These are phyloP conservation scores for Pemphigus obesinymphae DNA, from an alignment of 1,140 invertebrate species.

Conservation along the genomic window DNA sequence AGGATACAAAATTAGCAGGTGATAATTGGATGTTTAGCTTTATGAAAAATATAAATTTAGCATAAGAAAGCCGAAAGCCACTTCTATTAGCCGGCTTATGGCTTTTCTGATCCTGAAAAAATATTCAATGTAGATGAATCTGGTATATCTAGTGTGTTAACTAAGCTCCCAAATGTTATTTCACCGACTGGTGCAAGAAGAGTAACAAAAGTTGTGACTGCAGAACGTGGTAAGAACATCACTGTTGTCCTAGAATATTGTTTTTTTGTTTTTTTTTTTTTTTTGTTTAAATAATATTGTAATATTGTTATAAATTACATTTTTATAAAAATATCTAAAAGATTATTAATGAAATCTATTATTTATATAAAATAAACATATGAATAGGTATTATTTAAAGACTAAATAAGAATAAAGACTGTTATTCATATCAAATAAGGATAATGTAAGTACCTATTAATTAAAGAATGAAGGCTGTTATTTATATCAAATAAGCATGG, in stretches of 20 bases:
- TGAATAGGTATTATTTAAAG: too few species aligned
- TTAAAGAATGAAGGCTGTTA: too few species aligned
- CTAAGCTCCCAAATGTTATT: background rate
- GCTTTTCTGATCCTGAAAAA: too few species aligned
- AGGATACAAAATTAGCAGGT: conserved; percentile 19
- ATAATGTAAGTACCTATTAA: too few species aligned
- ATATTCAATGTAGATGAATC: too few species aligned
- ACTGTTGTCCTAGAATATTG: background rate
- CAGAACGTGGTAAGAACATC: background rate
- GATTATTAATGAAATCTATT: too few species aligned
- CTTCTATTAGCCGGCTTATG: background rate
- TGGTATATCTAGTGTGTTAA: background rate
- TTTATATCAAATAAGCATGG: too few species aligned
- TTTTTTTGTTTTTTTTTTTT: background rate
- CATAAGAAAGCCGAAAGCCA: background rate
- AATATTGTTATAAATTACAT: background rate
- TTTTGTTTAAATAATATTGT: background rate
- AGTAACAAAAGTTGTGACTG: background rate
- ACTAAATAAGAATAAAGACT: too few species aligned
- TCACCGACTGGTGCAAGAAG: background rate
- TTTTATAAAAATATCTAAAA: too few species aligned
- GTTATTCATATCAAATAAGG: too few species aligned
- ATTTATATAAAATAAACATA: too few species aligned
- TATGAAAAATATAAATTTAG: conserved; percentile 1
- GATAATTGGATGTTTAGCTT: conserved; percentile 33